Base-by-base conservation (phyloP, 2,888 invertebrate species). In the Creontiades dilutus region DNA sequence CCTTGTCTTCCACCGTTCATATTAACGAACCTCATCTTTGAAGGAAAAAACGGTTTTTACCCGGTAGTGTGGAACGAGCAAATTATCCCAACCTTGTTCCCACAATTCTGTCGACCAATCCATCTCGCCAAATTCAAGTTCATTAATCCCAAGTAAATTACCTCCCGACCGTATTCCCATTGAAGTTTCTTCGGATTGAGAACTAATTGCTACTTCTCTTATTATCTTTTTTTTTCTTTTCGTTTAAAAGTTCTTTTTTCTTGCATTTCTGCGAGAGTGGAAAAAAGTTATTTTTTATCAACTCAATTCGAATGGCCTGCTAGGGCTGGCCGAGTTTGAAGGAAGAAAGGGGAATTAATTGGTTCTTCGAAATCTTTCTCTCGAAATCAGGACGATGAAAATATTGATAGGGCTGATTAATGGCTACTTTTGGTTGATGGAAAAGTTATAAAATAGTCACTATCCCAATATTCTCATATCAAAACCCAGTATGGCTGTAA, bases 201-300 rank as follows among this genome's bases (percentile, higher is more conserved):
- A 57, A 57, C 57, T 57, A 57, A 57, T 57, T 57, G 57, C 57
- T 14, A 57, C 57, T 57, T 57, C n/a, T 57, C 57, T 57, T 57
- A 57, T 57, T 57, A 57, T 57, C n/a, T 57, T n/a, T 57, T 57
- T 57, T 57, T 57, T 57, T 57, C 57, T 57, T 57, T 57, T n/a
- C 57, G 57, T 57, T 57, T n/a, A 52, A 7, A 52, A 52, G 52
- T 57, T 57, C n/a, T n/a, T 7, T 16, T n/a, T 52, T 12, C 16
- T 16, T n/a, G 57, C 14, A n/a, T 57, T 57, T n/a, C 19, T 57
- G 57, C 19, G 57, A 16, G 14, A 57, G 57, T 52, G n/a, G n/a
- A n/a, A n/a, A 57, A 57, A 57, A 57, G n/a, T 16, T 57, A n/a
- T n/a, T 57, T 57, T 7, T n/a, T 14, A 57, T 57, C 14, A 57